Evolutionary conservation across 2,113 vertebrate genomes (phyloP).

Genomic region (Cranoglanis bouderius): DNA sequence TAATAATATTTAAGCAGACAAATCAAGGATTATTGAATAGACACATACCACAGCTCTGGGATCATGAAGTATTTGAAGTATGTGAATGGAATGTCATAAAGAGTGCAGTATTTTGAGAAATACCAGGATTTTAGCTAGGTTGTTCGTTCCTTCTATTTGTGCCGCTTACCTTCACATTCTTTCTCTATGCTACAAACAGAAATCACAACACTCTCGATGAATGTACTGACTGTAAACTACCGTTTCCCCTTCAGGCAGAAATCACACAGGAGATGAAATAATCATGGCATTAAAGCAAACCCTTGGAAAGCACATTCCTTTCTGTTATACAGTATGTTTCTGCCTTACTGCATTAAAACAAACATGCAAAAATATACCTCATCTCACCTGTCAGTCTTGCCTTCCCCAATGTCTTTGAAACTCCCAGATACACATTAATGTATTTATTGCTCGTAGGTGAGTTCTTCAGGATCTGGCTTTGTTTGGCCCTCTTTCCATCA

Average conservation of each 20-base stretch:
- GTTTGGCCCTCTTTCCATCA: slow-evolving; percentile 54
- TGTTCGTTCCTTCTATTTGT: not conserved
- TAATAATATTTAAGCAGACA: slow-evolving; percentile 33
- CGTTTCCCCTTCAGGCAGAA: not conserved
- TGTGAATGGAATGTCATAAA: slow-evolving; percentile 3
- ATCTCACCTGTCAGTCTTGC: slow-evolving; percentile 50
- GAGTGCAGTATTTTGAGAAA: slow-evolving; percentile 14
- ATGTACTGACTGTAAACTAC: slow-evolving; percentile 2
- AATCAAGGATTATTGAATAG: slow-evolving; percentile 37
- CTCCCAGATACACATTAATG: slow-evolving; percentile 57
- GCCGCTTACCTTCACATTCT: not conserved
- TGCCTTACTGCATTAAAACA: not conserved
- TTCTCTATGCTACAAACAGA: slow-evolving; percentile 6
- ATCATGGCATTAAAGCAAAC: slow-evolving; percentile 26
- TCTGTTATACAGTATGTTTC: slow-evolving; percentile 9
- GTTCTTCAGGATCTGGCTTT: slow-evolving; percentile 51
- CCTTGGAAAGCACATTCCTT: slow-evolving; percentile 25
- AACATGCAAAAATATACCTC: slow-evolving; percentile 46
- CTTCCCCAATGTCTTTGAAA: slow-evolving; percentile 45
- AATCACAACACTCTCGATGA: slow-evolving; percentile 5
- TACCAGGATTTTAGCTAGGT: slow-evolving; percentile 34
- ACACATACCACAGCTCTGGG: slow-evolving; percentile 12
- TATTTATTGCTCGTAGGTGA: slow-evolving; percentile 50
- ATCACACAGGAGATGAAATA: slow-evolving; percentile 24
- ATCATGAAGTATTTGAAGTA: slow-evolving; percentile 1